Base-by-base conservation (phyloP, 2,888 invertebrate species). In the Acrobasis consociella region DNA sequence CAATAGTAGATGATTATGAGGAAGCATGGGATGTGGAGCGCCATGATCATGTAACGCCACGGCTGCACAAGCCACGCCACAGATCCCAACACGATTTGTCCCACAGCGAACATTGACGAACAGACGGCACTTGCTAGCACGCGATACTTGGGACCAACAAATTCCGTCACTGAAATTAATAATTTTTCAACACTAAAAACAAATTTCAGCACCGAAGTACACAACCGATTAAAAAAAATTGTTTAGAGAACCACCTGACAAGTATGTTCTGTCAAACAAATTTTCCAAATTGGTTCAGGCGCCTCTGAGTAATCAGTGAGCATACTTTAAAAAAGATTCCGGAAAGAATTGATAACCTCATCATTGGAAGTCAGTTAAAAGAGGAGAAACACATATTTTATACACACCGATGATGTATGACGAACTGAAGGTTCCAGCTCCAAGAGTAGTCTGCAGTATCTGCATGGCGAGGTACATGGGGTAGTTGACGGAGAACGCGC, bases 91-190 rank as follows among this genome's bases (percentile, higher is more conserved):
- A 94, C 69, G 31, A 94, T 91, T 83, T 95, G 94, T 0, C 96
- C 96, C 7, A 94, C 64, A 0, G 95, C 94, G 75, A 94, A 96
- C 76, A 94, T 94, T 39, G 94, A 93, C 49, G 94, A 93, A 17
- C 94, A 89, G 53, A 95, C 82, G 16, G 94, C 94, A 50, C 95
- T 94, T 10, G 94, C 94, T 22, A 95, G 76, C 1, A 95, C 95
- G 51, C 96, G 90, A 56, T 93, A 93, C 58, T 93, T 93, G 8
- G 95, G 95, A 0, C 95, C 95, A 7, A 95, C 95, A 69, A 95
- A 81, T 81, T 96, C 96, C 70, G 96, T 92, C 22, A 93, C 95
- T 95, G 78, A 42, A 68, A 67, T 17, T 0, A 17, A 39, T 9
- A 10, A 58, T 11, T 31, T n/a, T n/a, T n/a, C n/a, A n/a, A n/a